Evolutionary conservation across 2,888 invertebrate genomes (phyloP), one percentile per base, ranked within the genome.

Genomic region (Argynnis bischoffii): DNA sequence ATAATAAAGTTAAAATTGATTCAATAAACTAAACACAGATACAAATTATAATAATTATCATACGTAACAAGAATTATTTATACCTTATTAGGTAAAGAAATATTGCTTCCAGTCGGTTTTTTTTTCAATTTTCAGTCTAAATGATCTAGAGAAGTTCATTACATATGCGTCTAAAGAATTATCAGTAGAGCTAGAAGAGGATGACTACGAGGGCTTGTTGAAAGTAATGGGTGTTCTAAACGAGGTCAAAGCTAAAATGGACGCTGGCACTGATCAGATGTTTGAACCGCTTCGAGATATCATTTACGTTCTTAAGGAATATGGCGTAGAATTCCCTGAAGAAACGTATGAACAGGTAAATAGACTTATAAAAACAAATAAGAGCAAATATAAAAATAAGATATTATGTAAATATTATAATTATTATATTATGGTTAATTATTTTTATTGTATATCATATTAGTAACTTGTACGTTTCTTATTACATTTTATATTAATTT

Each of bases 281-380:
- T 99, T 99, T 83, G 97, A 97, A 46, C 98, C 98, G 0, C 89
- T 98, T 0, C 95, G 96, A 71, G 96, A 97, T 76, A 97, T 97
- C 55, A 97, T 98, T 60, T 96, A 97, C 70, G 92, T 98, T 13
- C 93, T 99, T 13, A 96, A 95, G 79, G 94, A 95, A 1, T 98
- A 98, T 78, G 96, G 96, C n/a, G 97, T 98, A 21, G 97, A 97
- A 76, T 96, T 99, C 85, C 94, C 95, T 0, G 97, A 98, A 75
- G 95, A 96, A 74, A 93, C 95, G 1, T 94, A 96, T 75, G 94
- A 96, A 54, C 96, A 96, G 93, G 96, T 95, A 77, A 35, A 35
- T 35, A 6, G 11, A 8, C 35, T 41, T 11, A 41, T 35, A 41
- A 11, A 8, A 41, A 41, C 11, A 41, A 41, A 41, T 41, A 41